These are phyloP conservation scores for Scaptomyza parva DNA, from an alignment of 2,888 invertebrate species.

Conservation along the genomic window DNA sequence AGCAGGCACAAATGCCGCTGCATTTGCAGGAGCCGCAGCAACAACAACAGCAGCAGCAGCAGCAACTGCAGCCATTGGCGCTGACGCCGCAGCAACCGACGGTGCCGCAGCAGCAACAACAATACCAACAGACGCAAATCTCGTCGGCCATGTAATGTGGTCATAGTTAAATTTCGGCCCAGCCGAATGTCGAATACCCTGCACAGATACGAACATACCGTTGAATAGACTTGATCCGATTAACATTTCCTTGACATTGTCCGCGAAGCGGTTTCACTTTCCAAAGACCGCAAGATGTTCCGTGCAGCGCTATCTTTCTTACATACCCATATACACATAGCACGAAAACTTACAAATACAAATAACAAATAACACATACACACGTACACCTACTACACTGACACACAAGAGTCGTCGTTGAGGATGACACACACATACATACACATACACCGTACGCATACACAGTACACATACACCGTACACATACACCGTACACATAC, in stretches of 20 bases:
- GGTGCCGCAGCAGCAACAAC: conserved; percentile 38
- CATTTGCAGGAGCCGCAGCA: conserved; percentile 29
- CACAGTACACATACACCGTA: conserved; percentile 9
- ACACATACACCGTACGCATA: conserved; percentile 12
- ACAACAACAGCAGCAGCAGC: conserved; percentile 38
- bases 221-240: neutral
- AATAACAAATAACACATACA: neutral
- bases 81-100: conserved; percentile 37
- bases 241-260: conserved; percentile 55
- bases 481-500: conserved; percentile 16
- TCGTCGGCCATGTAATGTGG: conserved; percentile 72
- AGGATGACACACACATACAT: conserved; percentile 6
- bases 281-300: conserved; percentile 3
- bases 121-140: conserved; percentile 64
- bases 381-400: too few relatives aligned
- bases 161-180: conserved; percentile 30
- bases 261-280: conserved; percentile 21
- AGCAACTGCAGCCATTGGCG: conserved; percentile 21
- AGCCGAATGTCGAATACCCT: conserved; percentile 33
- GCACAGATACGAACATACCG: conserved; percentile 1
- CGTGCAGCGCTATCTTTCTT: conserved; percentile 47
- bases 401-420: too few relatives aligned
- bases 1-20: conserved; percentile 32
- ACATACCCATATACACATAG: neutral
- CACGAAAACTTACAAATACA: conserved; percentile 6